These are phyloP conservation scores for Psammodynastes pulverulentus DNA, from an alignment of 2,113 vertebrate genomes.

Conservation along the genomic window DNA sequence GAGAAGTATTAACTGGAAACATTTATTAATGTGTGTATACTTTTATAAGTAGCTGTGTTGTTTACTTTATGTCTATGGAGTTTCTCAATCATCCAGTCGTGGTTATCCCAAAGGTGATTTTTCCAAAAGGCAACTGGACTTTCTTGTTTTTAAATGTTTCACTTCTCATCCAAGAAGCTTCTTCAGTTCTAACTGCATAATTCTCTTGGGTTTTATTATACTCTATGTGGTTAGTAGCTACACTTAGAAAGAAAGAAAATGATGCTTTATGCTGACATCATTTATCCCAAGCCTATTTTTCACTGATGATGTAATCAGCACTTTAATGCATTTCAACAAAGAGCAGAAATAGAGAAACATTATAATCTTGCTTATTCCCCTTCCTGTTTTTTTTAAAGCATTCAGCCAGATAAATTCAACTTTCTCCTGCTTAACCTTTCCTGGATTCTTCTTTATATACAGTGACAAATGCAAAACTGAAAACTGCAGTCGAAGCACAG, in stretches of 20 bases:
- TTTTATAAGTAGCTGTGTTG: not conserved
- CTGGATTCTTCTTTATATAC: slow-evolving; percentile 1
- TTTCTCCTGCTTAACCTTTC: not conserved
- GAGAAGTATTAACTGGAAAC: not conserved
- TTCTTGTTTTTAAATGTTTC: not conserved
- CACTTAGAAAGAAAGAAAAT: not conserved
- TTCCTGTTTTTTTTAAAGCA: not conserved
- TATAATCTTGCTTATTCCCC: not conserved
- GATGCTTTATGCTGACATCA: not conserved
- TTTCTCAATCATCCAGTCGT: not conserved
- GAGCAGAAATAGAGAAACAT: not conserved
- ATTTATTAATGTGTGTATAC: not conserved
- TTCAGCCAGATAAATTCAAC: not conserved
- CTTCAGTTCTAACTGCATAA: not conserved
- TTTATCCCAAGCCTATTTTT: not conserved
- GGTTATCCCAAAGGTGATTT: not conserved
- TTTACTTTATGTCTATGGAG: not conserved
- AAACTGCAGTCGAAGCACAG: not conserved
- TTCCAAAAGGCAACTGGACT: not conserved
- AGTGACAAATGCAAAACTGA: not conserved
- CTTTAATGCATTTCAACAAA: not conserved
- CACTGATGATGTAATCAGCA: not conserved
- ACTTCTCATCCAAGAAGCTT: not conserved
- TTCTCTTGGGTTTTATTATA: not conserved
- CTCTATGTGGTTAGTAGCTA: not conserved